Percentiles rank a stretch among this genome's conserved stretches.
Conservation (phyloP, 64 coral and sea anemone genomes). For the Montipora capricornis region DNA sequence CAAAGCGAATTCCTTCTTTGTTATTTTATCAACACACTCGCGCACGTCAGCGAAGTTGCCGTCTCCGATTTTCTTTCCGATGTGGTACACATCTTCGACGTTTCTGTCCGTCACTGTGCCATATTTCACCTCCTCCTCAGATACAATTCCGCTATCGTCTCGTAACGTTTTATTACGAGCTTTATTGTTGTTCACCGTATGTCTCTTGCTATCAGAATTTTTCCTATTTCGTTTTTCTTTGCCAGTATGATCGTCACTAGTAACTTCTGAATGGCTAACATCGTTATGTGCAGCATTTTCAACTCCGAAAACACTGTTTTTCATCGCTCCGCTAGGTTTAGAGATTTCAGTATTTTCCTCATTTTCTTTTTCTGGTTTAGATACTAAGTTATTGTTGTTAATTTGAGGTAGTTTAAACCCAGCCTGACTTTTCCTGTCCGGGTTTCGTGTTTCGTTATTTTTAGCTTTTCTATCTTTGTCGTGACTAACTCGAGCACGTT, state of each 20-base stretch:
- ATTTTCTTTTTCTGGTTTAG: constrained; percentile 12
- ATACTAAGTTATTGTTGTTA: constrained; percentile 58
- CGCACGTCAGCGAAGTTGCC: constrained; percentile 95
- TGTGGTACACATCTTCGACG: constrained; percentile 85
- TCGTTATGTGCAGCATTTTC: constrained; percentile 1
- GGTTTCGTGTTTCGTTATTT: background rate
- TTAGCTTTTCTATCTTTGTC: background rate
- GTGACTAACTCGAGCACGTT: background rate
- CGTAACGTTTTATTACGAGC: constrained; percentile 1
- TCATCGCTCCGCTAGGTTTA: constrained; percentile 4
- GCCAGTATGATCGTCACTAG: background rate
- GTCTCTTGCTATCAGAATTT: background rate
- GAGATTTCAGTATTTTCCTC: constrained; percentile 22
- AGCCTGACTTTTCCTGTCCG: background rate
- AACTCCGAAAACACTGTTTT: background rate
- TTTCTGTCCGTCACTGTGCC: constrained; percentile 77
- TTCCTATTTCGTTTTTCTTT: background rate
- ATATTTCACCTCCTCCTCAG: constrained; percentile 67
- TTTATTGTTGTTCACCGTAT: background rate
- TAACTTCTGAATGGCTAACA: background rate
- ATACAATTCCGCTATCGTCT: constrained; percentile 31
- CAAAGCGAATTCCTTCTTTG: constrained; percentile 86
- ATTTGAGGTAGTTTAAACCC: constrained; percentile 54
- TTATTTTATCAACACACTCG: constrained; percentile 81
- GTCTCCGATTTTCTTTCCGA: constrained; percentile 93